These are phyloP conservation scores for Magallana angulata DNA, from an alignment of 1,140 invertebrate species.

Conservation along the genomic window DNA sequence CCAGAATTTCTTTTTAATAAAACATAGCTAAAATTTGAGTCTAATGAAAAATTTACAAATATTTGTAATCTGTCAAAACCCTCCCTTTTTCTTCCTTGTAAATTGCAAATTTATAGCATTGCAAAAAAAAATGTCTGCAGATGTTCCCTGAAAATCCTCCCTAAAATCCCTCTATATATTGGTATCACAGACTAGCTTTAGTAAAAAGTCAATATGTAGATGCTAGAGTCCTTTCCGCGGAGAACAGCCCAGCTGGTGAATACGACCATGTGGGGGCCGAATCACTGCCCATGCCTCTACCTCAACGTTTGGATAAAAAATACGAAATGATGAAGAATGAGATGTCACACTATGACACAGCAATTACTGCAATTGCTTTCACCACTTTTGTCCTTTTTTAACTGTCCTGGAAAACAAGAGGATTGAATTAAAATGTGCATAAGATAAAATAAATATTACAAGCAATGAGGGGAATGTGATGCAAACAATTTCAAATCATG, in stretches of 20 bases:
- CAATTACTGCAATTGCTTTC: constrained; percentile 77
- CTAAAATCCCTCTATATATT: constrained; percentile 17
- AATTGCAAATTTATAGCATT: neutral
- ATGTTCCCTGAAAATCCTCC: constrained; percentile 28
- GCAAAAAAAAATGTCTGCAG: neutral
- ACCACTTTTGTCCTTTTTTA: constrained; percentile 79
- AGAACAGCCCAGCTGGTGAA: neutral
- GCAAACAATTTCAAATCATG: no score
- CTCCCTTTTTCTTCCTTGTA: neutral
- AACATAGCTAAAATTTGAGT: no score
- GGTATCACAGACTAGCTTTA: constrained; percentile 52
- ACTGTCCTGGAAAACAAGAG: constrained; percentile 70
- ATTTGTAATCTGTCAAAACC: no score
- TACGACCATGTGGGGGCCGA: neutral
- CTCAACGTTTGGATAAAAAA: neutral
- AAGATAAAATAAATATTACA: no score
- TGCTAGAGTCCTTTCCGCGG: constrained; percentile 27
- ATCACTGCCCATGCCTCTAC: neutral
- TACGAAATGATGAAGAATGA: constrained; percentile 37
- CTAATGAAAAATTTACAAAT: no score
- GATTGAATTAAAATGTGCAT: no score
- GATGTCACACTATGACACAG: constrained; percentile 75
- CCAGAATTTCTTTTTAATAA: no score
- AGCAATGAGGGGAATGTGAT: no score
- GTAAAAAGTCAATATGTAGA: constrained; percentile 40